These are phyloP conservation scores for Schizotus pectinicornis DNA, from an alignment of 2,888 invertebrate species.

Conservation along the genomic window DNA sequence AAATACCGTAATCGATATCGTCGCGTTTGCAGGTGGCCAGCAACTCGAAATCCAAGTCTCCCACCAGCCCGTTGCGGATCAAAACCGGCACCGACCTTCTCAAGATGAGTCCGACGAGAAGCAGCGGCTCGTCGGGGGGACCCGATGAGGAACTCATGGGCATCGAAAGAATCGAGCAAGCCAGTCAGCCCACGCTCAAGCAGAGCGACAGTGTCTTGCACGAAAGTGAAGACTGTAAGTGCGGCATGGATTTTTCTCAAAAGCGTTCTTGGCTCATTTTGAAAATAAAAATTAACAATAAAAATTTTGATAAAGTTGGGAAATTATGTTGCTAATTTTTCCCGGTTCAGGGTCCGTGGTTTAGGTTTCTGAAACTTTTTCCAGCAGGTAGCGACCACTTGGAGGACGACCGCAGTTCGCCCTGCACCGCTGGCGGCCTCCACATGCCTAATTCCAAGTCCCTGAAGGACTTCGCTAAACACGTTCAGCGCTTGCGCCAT, in stretches of 20 bases:
- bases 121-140: conserved; percentile 52
- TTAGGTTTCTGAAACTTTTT: not conserved
- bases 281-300: too few relatives aligned
- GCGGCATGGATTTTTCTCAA: too few relatives aligned
- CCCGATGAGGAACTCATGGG: conserved; percentile 55
- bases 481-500: conserved; percentile 65
- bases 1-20: not conserved
- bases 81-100: conserved; percentile 11
- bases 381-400: conserved; percentile 39
- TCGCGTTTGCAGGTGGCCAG: conserved; percentile 2
- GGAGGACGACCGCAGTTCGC: conserved; percentile 60
- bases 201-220: conserved; percentile 58
- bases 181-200: conserved; percentile 38
- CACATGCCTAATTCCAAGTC: conserved; percentile 67
- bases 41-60: conserved; percentile 11
- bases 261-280: too few relatives aligned
- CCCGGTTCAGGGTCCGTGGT: too few relatives aligned
- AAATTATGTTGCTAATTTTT: too few relatives aligned
- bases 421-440: conserved; percentile 65
- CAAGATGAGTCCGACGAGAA: conserved; percentile 50
- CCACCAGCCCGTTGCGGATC: conserved; percentile 49
- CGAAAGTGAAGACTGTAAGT: conserved; percentile 47
- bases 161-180: conserved; percentile 9
- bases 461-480: conserved; percentile 64
- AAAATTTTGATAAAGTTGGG: too few relatives aligned